phyloP scores from a whole-genome alignment of 2,797 vertebrate species.

The Oryzias sinensis region DNA sequence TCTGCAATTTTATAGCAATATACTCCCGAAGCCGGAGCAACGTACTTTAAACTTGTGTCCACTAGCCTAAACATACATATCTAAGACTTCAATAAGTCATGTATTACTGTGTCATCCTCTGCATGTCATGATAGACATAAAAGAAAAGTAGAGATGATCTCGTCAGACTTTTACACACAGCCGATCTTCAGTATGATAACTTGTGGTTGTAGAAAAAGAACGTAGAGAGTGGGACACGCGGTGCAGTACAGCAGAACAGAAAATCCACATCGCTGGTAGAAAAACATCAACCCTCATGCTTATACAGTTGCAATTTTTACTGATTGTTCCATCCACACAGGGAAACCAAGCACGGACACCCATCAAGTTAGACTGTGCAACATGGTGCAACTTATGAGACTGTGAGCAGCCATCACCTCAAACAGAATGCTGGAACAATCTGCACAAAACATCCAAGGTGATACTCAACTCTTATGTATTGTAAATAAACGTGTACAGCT shows the following conservation, averaged over 20 bases:
- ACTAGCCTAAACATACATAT: conserved; percentile 78
- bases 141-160: conserved; percentile 69
- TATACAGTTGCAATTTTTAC: conserved; percentile 61
- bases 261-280: conserved; percentile 49
- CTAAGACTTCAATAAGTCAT: conserved; percentile 78
- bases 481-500: conserved; percentile 85
- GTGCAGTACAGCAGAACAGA: conserved; percentile 61
- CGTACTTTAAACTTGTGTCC: conserved; percentile 73
- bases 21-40: conserved; percentile 63
- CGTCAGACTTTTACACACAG: conserved; percentile 67
- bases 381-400: conserved; percentile 64
- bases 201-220: conserved; percentile 61
- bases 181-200: conserved; percentile 63
- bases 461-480: conserved; percentile 69
- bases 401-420: conserved; percentile 71
- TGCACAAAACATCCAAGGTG: conserved; percentile 74
- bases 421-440: conserved; percentile 80
- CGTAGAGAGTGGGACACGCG: conserved; percentile 40
- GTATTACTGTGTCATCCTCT: conserved; percentile 79
- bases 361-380: conserved; percentile 66
- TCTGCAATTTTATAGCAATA: conserved; percentile 82
- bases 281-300: conserved; percentile 53
- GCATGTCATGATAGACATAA: conserved; percentile 77
- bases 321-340: conserved; percentile 59
- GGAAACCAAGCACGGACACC: conserved; percentile 58